These are phyloP conservation scores for Aplocera efformata DNA, from an alignment of 2,888 invertebrate genomes.

Conservation along the genomic window DNA sequence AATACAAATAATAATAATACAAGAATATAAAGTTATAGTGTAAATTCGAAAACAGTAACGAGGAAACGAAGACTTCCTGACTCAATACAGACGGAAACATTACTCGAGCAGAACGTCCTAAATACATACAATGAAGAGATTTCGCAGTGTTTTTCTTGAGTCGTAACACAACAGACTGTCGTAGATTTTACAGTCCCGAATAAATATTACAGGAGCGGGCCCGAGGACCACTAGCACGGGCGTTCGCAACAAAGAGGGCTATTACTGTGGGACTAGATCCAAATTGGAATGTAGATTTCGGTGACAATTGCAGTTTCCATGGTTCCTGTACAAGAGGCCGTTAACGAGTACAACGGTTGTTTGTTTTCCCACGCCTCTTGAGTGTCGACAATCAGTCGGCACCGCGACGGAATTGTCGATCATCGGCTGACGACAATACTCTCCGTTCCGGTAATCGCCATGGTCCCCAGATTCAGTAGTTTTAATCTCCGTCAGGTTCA, in stretches of 20 bases:
- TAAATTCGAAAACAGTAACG: background rate
- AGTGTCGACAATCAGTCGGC: constrained; percentile 45
- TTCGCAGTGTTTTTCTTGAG: constrained; percentile 39
- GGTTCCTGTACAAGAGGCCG: constrained; percentile 51
- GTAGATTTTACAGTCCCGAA: constrained; percentile 41
- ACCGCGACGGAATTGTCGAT: constrained; percentile 45
- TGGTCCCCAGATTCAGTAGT: constrained; percentile 1
- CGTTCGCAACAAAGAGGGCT: constrained; percentile 19
- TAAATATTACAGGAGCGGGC: constrained; percentile 35
- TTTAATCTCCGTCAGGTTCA: background rate
- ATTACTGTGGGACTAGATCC: constrained; percentile 25
- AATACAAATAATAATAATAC: no score
- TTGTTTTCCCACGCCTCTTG: constrained; percentile 69
- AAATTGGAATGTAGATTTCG: constrained; percentile 33
- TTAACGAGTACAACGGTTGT: constrained; percentile 62
- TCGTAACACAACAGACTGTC: constrained; percentile 33
- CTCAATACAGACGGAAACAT: constrained; percentile 8
- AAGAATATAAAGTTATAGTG: background rate
- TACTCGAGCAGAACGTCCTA: constrained; percentile 30
- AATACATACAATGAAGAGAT: constrained; percentile 39
- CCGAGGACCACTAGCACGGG: constrained; percentile 2
- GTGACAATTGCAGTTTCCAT: constrained; percentile 43
- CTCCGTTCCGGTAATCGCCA: constrained; percentile 34
- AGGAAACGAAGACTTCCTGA: constrained; percentile 2
- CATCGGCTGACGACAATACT: constrained; percentile 36